These are phyloP conservation scores for Scomber colias DNA, from an alignment of 2,113 vertebrate genomes.

Conservation along the genomic window DNA sequence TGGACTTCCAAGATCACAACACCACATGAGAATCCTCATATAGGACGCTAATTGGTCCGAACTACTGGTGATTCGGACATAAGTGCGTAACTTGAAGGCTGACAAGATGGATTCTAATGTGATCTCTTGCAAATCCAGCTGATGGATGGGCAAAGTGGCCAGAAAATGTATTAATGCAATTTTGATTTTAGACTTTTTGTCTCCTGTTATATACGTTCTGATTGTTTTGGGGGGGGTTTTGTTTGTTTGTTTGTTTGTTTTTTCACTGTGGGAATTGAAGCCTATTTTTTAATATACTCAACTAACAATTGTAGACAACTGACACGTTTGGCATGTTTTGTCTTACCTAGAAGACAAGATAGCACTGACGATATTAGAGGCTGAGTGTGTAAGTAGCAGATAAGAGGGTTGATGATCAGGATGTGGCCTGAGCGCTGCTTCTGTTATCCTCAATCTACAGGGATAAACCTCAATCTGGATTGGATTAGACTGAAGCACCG, in stretches of 20 bases:
- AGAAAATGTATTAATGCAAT: not conserved
- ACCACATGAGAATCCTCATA: too few relatives aligned
- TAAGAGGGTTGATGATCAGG: conserved; percentile 67
- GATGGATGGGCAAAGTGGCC: too few relatives aligned
- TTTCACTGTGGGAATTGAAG: not conserved
- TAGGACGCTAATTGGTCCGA: too few relatives aligned
- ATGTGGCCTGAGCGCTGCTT: conserved; percentile 56
- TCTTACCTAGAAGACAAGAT: conserved; percentile 37
- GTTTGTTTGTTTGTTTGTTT: not conserved
- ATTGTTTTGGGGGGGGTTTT: not conserved
- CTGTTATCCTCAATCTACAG: conserved; percentile 70
- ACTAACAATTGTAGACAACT: conserved; percentile 1
- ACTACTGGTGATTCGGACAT: too few relatives aligned
- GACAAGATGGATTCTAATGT: too few relatives aligned
- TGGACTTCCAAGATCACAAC: too few relatives aligned
- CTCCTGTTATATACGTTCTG: not conserved
- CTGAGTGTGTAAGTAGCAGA: conserved; percentile 70
- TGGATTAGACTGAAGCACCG: conserved; percentile 66
- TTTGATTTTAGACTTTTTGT: conserved; percentile 2
- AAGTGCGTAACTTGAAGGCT: too few relatives aligned
- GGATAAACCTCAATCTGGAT: conserved; percentile 77
- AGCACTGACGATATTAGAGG: conserved; percentile 62
- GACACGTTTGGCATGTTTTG: not conserved
- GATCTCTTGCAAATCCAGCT: too few relatives aligned
- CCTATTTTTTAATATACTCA: not conserved